These are phyloP conservation scores for Anthoscopus minutus DNA, from an alignment of 2,113 vertebrate genomes.

Conservation along the genomic window DNA sequence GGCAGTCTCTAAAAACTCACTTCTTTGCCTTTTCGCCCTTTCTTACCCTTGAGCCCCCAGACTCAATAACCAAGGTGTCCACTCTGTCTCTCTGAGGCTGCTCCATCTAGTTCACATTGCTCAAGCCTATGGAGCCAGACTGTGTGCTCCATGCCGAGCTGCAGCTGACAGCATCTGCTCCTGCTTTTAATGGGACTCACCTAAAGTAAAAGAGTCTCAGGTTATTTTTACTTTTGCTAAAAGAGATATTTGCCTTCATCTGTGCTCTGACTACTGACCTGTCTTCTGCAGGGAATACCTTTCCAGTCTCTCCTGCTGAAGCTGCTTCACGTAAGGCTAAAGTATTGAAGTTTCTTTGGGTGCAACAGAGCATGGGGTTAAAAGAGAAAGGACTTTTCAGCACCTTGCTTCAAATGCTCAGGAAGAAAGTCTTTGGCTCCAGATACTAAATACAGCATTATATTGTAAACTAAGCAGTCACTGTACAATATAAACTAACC, in stretches of 20 bases:
- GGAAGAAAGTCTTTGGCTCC: background rate
- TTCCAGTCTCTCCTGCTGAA: background rate
- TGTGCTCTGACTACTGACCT: background rate
- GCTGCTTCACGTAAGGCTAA: background rate
- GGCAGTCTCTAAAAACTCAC: background rate
- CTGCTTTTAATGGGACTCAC: background rate
- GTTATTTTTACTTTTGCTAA: background rate
- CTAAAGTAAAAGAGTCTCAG: background rate
- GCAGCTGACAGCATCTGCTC: background rate
- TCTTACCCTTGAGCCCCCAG: background rate
- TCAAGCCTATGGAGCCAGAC: background rate
- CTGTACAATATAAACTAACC: constrained; percentile 8
- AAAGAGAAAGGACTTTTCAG: background rate
- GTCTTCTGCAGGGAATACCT: background rate
- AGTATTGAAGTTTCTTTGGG: background rate
- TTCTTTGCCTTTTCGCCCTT: background rate
- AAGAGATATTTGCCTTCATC: background rate
- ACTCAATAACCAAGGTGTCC: background rate
- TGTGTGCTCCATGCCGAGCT: background rate
- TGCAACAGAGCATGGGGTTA: background rate
- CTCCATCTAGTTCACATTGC: background rate
- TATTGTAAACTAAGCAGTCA: constrained; percentile 3
- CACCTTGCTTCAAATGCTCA: background rate
- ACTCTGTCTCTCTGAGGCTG: background rate
- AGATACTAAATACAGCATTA: background rate